Conservation (phyloP, 2,113 vertebrate species). For the Melanocharis versteri region DNA sequence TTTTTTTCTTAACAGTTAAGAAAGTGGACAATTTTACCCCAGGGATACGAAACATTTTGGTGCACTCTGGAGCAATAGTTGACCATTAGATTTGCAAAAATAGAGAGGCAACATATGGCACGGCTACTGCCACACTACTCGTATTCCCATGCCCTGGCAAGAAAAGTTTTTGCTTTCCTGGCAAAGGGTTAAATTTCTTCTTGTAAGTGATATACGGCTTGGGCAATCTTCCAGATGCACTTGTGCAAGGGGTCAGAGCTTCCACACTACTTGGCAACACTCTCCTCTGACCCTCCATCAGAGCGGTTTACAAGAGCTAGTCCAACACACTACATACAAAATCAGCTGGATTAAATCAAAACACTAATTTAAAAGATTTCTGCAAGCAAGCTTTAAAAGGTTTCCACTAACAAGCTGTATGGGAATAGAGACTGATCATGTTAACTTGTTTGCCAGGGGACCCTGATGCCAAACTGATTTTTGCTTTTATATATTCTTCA, state of each 20-base stretch:
- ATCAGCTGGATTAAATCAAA: slow-evolving; percentile 1
- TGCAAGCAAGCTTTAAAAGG: not conserved
- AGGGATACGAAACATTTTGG: not conserved
- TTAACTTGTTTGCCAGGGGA: not conserved
- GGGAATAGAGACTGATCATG: not conserved
- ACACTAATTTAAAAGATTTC: not conserved
- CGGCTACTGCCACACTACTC: not conserved
- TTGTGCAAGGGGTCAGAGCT: not conserved
- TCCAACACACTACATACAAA: not conserved
- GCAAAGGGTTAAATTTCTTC: not conserved
- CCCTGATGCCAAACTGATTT: not conserved
- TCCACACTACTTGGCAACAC: not conserved
- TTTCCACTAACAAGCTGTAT: slow-evolving; percentile 5
- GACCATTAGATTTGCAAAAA: not conserved
- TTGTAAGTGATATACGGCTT: not conserved
- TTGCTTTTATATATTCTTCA: not conserved
- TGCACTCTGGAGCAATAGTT: not conserved
- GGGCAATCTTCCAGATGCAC: not conserved
- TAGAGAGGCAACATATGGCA: not conserved
- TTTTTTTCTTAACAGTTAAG: not conserved
- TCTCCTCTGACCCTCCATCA: not conserved
- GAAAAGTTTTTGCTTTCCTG: not conserved
- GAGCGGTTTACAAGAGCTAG: not conserved
- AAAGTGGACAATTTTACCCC: not conserved
- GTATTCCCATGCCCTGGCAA: not conserved